These are phyloP conservation scores for Agriopis marginaria DNA, from an alignment of 2,888 invertebrate genomes.

Conservation along the genomic window DNA sequence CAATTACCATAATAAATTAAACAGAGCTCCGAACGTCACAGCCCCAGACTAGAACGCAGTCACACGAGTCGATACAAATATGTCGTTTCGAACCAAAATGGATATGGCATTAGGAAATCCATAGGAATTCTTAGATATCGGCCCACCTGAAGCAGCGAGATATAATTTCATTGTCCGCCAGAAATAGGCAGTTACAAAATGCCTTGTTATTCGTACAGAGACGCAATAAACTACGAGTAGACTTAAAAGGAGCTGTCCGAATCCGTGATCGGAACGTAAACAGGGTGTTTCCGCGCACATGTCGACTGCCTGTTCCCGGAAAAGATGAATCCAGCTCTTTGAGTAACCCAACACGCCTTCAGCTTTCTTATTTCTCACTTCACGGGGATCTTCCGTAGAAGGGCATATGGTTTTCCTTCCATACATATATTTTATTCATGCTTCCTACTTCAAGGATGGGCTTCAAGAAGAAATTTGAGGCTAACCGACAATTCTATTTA, in stretches of 20 bases:
- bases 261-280: slow-evolving; percentile 74
- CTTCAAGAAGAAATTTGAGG: too few relatives aligned
- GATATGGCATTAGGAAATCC: slow-evolving; percentile 56
- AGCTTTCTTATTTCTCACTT: slow-evolving; percentile 47
- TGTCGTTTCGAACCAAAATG: slow-evolving; percentile 51
- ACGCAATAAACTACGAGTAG: slow-evolving; percentile 61
- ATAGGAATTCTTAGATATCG: slow-evolving; percentile 52
- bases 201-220: slow-evolving; percentile 67
- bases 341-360: slow-evolving; percentile 55
- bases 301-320: slow-evolving; percentile 57
- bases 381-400: slow-evolving; percentile 25
- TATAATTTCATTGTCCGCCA: slow-evolving; percentile 66
- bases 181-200: slow-evolving; percentile 72
- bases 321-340: slow-evolving; percentile 59
- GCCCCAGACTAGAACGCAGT: slow-evolving; percentile 39
- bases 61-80: slow-evolving; percentile 50
- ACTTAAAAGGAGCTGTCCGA: slow-evolving; percentile 76
- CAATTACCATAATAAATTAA: slow-evolving; percentile 69
- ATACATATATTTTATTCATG: slow-evolving; percentile 6
- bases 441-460: too few relatives aligned
- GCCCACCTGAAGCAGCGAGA: slow-evolving; percentile 60
- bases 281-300: slow-evolving; percentile 77
- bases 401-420: not conserved
- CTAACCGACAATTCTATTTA: too few relatives aligned
- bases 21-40: slow-evolving; percentile 40